A percentile compares a stretch with the other conserved stretches of the same genome.
These are phyloP conservation scores for Zalophus californianus DNA, from an alignment of 2,797 vertebrate species.

Conservation along the genomic window DNA sequence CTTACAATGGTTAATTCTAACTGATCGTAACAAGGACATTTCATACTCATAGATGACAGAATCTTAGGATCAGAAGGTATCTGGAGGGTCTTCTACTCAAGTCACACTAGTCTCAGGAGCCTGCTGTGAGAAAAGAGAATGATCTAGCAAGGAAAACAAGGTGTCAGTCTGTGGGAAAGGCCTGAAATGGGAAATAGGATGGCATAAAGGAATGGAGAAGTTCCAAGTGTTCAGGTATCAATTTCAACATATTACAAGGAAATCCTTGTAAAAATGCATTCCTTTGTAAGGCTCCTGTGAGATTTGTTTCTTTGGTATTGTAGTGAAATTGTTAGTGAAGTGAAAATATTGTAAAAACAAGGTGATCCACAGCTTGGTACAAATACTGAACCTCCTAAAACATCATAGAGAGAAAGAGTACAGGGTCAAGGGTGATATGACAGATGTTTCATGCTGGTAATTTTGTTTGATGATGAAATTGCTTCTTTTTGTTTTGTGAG, in stretches of 20 bases:
- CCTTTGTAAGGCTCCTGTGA: background rate
- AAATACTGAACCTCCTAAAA: background rate
- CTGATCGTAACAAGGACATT: background rate
- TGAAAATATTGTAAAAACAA: background rate
- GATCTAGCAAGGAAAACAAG: background rate
- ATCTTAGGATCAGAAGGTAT: background rate
- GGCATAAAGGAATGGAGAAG: background rate
- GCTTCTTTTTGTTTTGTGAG: slow-evolving; percentile 20
- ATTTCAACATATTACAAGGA: background rate
- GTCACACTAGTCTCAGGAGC: background rate
- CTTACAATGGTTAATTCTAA: background rate
- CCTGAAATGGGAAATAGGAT: background rate
- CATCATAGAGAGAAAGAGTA: background rate
- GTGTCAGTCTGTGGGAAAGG: background rate
- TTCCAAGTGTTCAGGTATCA: background rate
- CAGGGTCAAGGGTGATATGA: slow-evolving; percentile 53
- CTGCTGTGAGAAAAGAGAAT: background rate
- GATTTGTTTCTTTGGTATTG: background rate
- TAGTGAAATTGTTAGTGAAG: slow-evolving; percentile 22
- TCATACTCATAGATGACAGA: background rate
- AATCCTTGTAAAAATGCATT: slow-evolving; percentile 12
- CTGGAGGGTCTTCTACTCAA: background rate
- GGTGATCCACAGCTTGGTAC: background rate
- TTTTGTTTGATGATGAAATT: slow-evolving; percentile 16
- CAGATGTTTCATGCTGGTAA: slow-evolving; percentile 38